Evolutionary conservation across 1,140 invertebrate genomes (phyloP).

Genomic region (Drosophila leontia): DNA sequence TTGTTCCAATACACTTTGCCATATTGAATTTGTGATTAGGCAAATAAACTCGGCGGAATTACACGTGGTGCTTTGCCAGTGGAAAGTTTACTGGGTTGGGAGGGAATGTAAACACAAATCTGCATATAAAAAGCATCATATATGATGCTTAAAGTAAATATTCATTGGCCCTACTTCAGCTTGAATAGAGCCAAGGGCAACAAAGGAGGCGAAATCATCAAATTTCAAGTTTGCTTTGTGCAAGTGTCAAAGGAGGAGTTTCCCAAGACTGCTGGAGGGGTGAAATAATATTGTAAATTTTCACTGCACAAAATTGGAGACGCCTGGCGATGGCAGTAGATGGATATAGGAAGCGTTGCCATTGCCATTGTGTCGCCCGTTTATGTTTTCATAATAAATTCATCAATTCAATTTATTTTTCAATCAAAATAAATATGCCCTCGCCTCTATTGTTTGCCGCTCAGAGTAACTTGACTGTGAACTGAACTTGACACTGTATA

Average conservation of each 20-base stretch:
- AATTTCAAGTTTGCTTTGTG: constrained; percentile 63
- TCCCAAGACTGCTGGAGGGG: constrained; percentile 17
- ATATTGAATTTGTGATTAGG: constrained; percentile 82
- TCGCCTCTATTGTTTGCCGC: constrained; percentile 13
- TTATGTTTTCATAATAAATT: constrained; percentile 84
- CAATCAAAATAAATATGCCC: constrained; percentile 81
- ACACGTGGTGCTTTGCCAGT: constrained; percentile 65
- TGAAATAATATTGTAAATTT: constrained; percentile 59
- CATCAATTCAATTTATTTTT: constrained; percentile 85
- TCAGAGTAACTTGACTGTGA: constrained; percentile 16
- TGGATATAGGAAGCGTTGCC: constrained; percentile 31
- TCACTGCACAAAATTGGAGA: constrained; percentile 51
- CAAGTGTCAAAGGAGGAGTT: constrained; percentile 41
- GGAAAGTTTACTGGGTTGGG: constrained; percentile 56
- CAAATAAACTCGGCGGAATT: constrained; percentile 74
- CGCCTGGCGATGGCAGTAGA: constrained; percentile 10
- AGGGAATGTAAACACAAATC: constrained; percentile 49
- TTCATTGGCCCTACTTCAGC: constrained; percentile 70
- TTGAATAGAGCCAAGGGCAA: constrained; percentile 40
- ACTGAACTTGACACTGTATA: constrained; percentile 46
- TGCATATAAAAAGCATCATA: constrained; percentile 50
- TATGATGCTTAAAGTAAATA: constrained; percentile 74
- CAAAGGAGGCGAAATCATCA: constrained; percentile 50
- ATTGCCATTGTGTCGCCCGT: constrained; percentile 64
- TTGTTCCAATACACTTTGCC: constrained; percentile 79